Evolutionary conservation across 2,797 vertebrate species (phyloP), one percentile per base, ranked within the genome.

Genomic region (Paramormyrops hopkinsi): DNA sequence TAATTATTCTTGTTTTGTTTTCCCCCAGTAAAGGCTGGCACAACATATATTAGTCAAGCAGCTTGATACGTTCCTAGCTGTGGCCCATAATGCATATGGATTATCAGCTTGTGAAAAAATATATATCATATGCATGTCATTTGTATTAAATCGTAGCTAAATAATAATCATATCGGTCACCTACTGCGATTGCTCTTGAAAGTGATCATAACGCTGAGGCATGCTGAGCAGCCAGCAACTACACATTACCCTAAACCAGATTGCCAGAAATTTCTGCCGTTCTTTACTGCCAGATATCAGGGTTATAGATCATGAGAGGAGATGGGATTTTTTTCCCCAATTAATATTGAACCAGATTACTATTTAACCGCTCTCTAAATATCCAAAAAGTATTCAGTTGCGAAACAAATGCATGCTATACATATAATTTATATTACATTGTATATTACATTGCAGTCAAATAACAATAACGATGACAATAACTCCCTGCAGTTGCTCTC

Each of bases 1-100:
- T 87, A 87, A 87, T 87, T 87, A 54, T 88, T 88, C 17, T 56
- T 53, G 44, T 22, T 88, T 65, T 69, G 51, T 22, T 87, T 87
- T 65, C 9, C 48, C 41, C 65, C 11, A 88, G 88, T 22, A 88
- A 79, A 76, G 56, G 88, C 76, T 37, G 59, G 86, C 86, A 44
- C 59, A 84, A 84, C 82, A 84, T 51, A 51, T 51, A 84, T 51
- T 51, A 50, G 46, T 84, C 82, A 84, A 84, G 82, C 82, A 84
- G 82, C 82, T 84, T 84, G 82, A 84, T 51, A 12, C 4, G 12
- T 84, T 84, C 46, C 46, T 51, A n/a, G 46, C 82, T 29, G 22
- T 29, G 82, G 82, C 82, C 22, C 9, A 84, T 84, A 48, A 84
- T 84, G 46, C 82, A 29, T 48, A 51, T 84, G 82, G 82, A 84